phyloP scores from a whole-genome alignment of 1,140 invertebrate species.

The Procambarus clarkii region DNA sequence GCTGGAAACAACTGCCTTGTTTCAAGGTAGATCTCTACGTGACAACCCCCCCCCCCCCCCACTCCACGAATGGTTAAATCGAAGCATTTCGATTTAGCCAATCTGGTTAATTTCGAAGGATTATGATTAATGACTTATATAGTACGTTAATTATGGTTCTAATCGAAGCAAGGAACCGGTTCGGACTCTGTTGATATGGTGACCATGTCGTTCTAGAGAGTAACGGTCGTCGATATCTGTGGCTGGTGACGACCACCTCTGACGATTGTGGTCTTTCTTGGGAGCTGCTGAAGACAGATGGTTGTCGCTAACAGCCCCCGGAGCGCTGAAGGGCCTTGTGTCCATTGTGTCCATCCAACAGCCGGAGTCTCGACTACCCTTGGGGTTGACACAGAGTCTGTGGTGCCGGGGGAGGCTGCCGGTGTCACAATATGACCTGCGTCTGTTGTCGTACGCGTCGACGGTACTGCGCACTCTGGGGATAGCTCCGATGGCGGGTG shows the following conservation, averaged over 20 bases:
- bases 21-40: too few relatives aligned
- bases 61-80: too few relatives aligned
- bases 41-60: too few relatives aligned
- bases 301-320: not conserved
- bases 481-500: not conserved
- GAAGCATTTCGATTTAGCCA: too few relatives aligned
- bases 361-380: not conserved
- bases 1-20: too few relatives aligned
- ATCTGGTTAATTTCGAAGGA: too few relatives aligned
- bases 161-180: not conserved
- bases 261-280: not conserved
- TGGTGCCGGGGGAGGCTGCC: not conserved
- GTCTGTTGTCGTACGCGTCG: not conserved
- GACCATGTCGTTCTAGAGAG: not conserved
- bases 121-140: too few relatives aligned
- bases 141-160: not conserved
- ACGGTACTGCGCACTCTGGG: not conserved
- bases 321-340: not conserved
- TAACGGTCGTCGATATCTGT: not conserved
- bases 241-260: not conserved
- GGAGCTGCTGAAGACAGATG: not conserved
- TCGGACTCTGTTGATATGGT: not conserved
- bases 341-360: not conserved
- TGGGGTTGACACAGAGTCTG: not conserved
- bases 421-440: not conserved